A percentile compares a stretch with the other conserved stretches of the same genome.
Evolutionary conservation across 2,113 vertebrate species (phyloP).

Genomic region (Phycodurus eques): DNA sequence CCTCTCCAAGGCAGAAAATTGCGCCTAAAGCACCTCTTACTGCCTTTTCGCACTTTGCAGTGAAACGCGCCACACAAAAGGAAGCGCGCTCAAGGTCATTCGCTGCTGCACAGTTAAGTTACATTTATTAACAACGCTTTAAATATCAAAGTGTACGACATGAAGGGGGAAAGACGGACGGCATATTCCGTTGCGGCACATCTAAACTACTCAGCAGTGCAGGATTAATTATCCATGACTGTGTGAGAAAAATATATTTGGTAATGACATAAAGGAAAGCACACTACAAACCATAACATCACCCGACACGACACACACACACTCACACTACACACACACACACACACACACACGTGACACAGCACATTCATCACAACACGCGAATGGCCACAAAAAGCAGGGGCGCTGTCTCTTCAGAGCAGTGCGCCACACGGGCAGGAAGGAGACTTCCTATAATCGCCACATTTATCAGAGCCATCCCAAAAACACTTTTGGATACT

Average conservation of each 20-base stretch:
- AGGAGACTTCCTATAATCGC: constrained; percentile 59
- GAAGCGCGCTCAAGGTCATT: constrained; percentile 65
- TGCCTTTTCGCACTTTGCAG: constrained; percentile 44
- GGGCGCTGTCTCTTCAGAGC: constrained; percentile 31
- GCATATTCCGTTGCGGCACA: constrained; percentile 38
- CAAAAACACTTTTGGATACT: constrained; percentile 47
- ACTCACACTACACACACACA: neutral
- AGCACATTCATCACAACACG: constrained; percentile 22
- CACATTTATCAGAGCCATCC: constrained; percentile 64
- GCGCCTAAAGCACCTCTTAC: constrained; percentile 58
- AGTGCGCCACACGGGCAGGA: constrained; percentile 42
- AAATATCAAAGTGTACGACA: constrained; percentile 68
- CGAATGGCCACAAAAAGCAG: constrained; percentile 44
- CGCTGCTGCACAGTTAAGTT: constrained; percentile 54
- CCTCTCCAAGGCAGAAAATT: constrained; percentile 70
- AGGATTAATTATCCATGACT: constrained; percentile 54
- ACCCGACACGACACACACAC: constrained; percentile 11
- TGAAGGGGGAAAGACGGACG: constrained; percentile 43
- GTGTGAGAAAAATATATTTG: constrained; percentile 27
- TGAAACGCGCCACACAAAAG: constrained; percentile 40
- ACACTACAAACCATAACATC: constrained; percentile 12
- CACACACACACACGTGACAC: neutral
- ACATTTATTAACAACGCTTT: constrained; percentile 67
- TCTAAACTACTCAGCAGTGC: constrained; percentile 36
- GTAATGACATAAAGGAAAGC: constrained; percentile 8